Base-by-base conservation (phyloP, 2,888 invertebrate genomes). In the Exephanes ischioxanthus region DNA sequence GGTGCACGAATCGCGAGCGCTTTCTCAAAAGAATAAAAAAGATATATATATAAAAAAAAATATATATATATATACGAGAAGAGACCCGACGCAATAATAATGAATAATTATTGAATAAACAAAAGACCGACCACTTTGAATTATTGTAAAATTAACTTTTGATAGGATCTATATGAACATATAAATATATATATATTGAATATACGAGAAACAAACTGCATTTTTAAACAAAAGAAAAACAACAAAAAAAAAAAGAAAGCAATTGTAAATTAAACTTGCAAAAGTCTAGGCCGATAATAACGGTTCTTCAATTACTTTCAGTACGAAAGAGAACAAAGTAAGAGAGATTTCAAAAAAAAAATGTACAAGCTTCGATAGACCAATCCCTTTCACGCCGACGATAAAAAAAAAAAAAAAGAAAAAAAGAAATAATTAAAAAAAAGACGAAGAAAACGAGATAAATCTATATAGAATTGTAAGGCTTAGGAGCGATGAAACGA, bases 351-450 rank as follows among this genome's bases (percentile, higher is more conserved):
- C 2, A 41, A 11, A 41, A 37, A 37, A 33, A 68, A 45, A 48
- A 82, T 71, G 87, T 87, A 87, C 85, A 87, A 87, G 87, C 86
- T 87, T 85, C 86, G 78, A 84, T 87, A 87, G 87, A 87, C 87
- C 87, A 87, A 82, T 70, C 63, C 76, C 70, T 82, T 68, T 70
- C 55, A 82, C 76, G 76, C 81, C 76, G 81, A 82, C 61, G 51
- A 70, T 58, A 82, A 76, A 55, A 82, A 19, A 63, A 82, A 76
- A 55, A 82, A 19, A 63, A 81, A 70, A 41, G 63, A 68, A 63
- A 14, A 22, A 76, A 63, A 66, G 77, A 77, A 58, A 30, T 30
- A 30, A 30, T 30, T 5, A 5, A 78, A 51, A 26, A 61, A 14
- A 48, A 16, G 14, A 55, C 53, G 7, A 55, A 55, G 19, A 55